Evolutionary conservation across 1,140 invertebrate genomes (phyloP).

Genomic region (Papilio polytes): DNA sequence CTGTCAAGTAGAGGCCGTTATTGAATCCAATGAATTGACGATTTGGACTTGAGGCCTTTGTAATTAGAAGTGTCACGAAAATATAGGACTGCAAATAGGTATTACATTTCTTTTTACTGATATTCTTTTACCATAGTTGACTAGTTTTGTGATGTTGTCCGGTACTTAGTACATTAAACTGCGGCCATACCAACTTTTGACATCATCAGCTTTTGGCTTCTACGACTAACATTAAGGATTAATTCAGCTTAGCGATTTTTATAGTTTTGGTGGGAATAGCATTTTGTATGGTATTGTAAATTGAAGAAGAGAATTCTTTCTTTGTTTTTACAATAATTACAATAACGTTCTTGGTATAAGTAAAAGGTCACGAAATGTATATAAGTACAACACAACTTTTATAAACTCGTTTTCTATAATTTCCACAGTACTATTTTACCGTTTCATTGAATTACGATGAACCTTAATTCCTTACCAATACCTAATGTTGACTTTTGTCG

Average conservation of each 20-base stretch:
- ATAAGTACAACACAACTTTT: not conserved
- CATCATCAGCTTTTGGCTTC: no score
- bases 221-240: no score
- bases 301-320: no score
- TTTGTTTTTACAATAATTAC: no score
- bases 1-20: not conserved
- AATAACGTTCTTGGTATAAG: not conserved
- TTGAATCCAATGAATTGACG: not conserved
- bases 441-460: not conserved
- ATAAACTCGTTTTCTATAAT: not conserved
- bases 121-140: no score
- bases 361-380: not conserved
- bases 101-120: not conserved
- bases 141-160: no score
- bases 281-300: no score
- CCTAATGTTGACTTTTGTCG: not conserved
- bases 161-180: no score
- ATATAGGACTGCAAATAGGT: not conserved
- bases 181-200: no score
- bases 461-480: not conserved
- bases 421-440: not conserved
- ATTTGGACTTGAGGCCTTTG: not conserved
- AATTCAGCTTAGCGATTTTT: no score
- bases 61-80: not conserved
- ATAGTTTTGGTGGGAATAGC: not conserved